These are phyloP conservation scores for Drosophila kurseongensis DNA, from an alignment of 1,140 invertebrate species.

Conservation along the genomic window DNA sequence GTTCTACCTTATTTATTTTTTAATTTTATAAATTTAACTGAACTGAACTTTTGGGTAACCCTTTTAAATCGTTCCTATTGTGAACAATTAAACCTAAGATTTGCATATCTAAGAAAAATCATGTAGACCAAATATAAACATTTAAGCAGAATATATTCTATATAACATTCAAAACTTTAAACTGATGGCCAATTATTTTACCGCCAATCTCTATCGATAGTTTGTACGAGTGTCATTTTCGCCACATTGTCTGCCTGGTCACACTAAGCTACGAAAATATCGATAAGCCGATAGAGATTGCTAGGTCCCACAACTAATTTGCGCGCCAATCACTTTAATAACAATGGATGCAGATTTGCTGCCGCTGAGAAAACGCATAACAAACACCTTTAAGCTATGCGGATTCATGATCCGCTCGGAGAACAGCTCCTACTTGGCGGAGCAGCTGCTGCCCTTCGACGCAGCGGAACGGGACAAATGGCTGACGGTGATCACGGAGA, in stretches of 20 bases:
- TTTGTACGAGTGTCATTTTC: background rate
- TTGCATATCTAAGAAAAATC: too few species aligned
- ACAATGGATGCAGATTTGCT: constrained; percentile 69
- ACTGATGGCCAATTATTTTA: too few species aligned
- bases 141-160: too few species aligned
- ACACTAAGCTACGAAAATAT: background rate
- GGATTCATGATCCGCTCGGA: constrained; percentile 81
- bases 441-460: constrained; percentile 84
- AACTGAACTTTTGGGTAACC: too few species aligned
- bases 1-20: too few species aligned
- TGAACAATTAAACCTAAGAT: too few species aligned
- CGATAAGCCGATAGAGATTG: background rate
- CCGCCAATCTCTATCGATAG: constrained; percentile 4
- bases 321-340: constrained; percentile 7
- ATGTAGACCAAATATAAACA: too few species aligned
- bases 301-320: background rate
- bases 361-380: constrained; percentile 69
- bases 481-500: constrained; percentile 86
- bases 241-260: background rate
- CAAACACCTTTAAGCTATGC: constrained; percentile 76
- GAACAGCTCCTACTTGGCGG: constrained; percentile 84
- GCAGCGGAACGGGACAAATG: constrained; percentile 85
- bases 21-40: too few species aligned
- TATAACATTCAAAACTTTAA: too few species aligned
- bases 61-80: too few species aligned